Percentiles rank a stretch among this genome's conserved stretches.
These are phyloP conservation scores for Anolis sagrei DNA, from an alignment of 2,113 vertebrate species.

Conservation along the genomic window DNA sequence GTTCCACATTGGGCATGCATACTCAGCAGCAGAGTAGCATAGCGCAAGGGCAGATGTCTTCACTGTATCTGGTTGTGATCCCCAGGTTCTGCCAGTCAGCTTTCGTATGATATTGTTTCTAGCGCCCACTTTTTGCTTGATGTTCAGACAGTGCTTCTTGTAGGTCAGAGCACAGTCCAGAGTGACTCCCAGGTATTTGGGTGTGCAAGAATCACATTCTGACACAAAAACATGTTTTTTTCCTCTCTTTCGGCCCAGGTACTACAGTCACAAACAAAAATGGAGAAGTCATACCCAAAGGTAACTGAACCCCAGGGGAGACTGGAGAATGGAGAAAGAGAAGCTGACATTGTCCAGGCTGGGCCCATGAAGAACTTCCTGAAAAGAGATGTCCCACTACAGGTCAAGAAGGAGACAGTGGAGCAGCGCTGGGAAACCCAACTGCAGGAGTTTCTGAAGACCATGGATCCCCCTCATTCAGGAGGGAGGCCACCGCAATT, in stretches of 20 bases:
- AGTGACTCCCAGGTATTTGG: too few species aligned
- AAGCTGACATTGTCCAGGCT: background rate
- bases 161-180: too few species aligned
- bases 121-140: too few species aligned
- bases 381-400: background rate
- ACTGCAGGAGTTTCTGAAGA: slow-evolving; percentile 19
- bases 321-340: background rate
- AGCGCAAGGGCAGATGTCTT: too few species aligned
- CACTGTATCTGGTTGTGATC: too few species aligned
- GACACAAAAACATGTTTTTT: background rate
- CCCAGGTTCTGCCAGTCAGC: too few species aligned
- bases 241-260: background rate
- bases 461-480: background rate
- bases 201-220: too few species aligned
- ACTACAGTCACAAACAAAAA: background rate
- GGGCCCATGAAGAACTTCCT: background rate
- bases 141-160: too few species aligned
- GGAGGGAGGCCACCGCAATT: background rate
- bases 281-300: background rate
- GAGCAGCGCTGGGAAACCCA: background rate
- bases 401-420: slow-evolving; percentile 1
- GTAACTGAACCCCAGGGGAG: background rate
- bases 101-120: too few species aligned
- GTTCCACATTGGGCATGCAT: too few species aligned
- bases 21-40: too few species aligned